Base-by-base conservation (phyloP, 2,888 invertebrate genomes). In the Philhelius pedissequus region DNA sequence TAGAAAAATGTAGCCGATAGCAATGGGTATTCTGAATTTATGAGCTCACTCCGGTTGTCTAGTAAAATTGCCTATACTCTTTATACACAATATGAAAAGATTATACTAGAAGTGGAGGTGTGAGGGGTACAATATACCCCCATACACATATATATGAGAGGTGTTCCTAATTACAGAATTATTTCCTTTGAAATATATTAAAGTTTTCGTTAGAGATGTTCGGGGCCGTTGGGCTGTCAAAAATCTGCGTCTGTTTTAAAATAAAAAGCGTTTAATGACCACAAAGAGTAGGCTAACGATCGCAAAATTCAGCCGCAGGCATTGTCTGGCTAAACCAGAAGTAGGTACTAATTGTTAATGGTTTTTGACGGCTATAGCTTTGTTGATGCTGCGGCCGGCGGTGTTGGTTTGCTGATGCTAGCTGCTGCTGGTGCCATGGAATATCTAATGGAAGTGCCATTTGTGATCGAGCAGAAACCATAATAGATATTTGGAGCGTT, bases 401-500 rank as follows among this genome's bases (percentile, higher is more conserved):
- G 4, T 48, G 30, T 15, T 38, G 18, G 15, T 7, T 8, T 54
- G 11, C 18, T 54, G 30, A 2, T 30, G n/a, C 1, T 9, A 3
- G 35, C 0, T 43, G 11, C n/a, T 11, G 22, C 2, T 35, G 43
- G 6, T 45, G 64, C 71, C 71, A 68, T 83, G 78, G 78, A 83
- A 74, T 78, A 69, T 78, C 78, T 70, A 78, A 83, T 83, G 83
- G 74, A 78, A 78, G 78, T 83, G 83, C 83, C 83, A 82, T 82
- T 62, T 62, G 70, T 71, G 76, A 70, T 66, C 60, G 60, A 68
- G 38, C 27, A 25, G 22, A 43, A 35, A 30, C 18, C 54, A 77
- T 68, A 76, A 77, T 77, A 82, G 66, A 68, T 68, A 82, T 77
- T 68, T 71, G 62, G 82, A 77, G 77, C 77, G 82, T 45, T 68